Base-by-base conservation (phyloP, 2,888 invertebrate genomes). In the Esperia sulphurella region DNA sequence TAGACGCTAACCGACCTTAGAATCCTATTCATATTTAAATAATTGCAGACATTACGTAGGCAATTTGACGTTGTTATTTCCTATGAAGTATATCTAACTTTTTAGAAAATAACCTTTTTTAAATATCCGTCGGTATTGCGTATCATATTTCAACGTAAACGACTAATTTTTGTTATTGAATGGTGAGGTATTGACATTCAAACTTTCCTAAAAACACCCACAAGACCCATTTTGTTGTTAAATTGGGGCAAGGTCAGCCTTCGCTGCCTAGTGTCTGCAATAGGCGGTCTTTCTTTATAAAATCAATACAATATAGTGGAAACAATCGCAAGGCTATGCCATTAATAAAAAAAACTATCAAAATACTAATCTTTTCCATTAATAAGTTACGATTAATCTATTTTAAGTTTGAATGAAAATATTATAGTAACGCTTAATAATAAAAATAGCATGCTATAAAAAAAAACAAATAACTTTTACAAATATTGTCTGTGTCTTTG, bases 281-380 rank as follows among this genome's bases (percentile, higher is more conserved):
- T 71, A 65, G n/a, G 58, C 71, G 69, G 73, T 77, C 76, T 82
- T 80, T 72, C 75, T 77, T 71, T 68, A 59, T 71, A 83, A 83
- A 85, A 87, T 87, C 88, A 79, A 88, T 87, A 88, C 88, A 79
- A 88, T 87, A 88, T 66, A 63, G 51, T 63, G 61, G 56, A 67
- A 71, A 65, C 68, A 67, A 53, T 71, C 68, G 65, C 63, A 33
- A 61, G 53, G 63, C 56, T 54, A 37, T 42, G 28, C 39, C 39
- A 45, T 3, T 13, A 33, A 43, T n/a, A 14, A 40, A 30, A 47
- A 46, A 45, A 9, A 43, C 35, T 21, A 68, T 62, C 59, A 57
- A 59, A 57, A 68, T 61, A 45, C 42, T 43, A 49, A 53, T 45
- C 54, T n/a, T n/a, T n/a, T n/a, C n/a, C n/a, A 8, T 39, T 46